Evolutionary conservation across 2,888 invertebrate genomes (phyloP).

Genomic region (Sicus ferrugineus): DNA sequence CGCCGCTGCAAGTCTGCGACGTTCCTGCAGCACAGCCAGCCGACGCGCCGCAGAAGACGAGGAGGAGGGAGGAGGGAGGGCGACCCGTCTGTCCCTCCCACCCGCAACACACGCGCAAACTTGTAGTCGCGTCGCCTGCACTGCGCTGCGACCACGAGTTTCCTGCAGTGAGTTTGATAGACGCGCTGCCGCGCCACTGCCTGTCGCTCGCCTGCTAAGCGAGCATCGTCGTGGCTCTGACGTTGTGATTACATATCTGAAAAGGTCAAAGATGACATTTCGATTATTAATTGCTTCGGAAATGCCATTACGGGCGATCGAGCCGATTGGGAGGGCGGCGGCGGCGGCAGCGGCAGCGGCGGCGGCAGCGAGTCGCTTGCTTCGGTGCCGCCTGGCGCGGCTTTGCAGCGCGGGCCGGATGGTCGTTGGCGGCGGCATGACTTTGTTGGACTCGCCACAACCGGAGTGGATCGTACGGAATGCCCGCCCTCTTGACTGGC

Average conservation of each 20-base stretch:
- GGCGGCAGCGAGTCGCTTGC: background rate
- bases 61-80: background rate
- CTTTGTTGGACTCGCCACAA: too few relatives aligned
- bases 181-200: background rate
- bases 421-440: conserved; percentile 21
- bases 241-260: conserved; percentile 38
- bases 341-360: too few relatives aligned
- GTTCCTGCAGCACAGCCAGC: background rate
- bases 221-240: conserved; percentile 24
- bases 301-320: conserved; percentile 39
- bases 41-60: background rate
- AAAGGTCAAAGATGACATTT: conserved; percentile 48
- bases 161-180: background rate
- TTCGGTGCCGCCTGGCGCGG: background rate
- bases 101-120: background rate
- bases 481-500: background rate
- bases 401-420: too few relatives aligned
- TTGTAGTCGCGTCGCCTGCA: background rate
- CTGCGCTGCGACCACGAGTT: background rate
- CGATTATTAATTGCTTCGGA: conserved; percentile 49
- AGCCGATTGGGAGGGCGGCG: conserved; percentile 8
- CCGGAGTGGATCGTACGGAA: background rate
- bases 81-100: background rate
- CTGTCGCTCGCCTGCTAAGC: background rate
- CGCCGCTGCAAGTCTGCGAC: conserved; percentile 10